Evolutionary conservation across 1,140 invertebrate genomes (phyloP), one percentile per base, ranked within the genome.

Genomic region (Zophobas atratus): DNA sequence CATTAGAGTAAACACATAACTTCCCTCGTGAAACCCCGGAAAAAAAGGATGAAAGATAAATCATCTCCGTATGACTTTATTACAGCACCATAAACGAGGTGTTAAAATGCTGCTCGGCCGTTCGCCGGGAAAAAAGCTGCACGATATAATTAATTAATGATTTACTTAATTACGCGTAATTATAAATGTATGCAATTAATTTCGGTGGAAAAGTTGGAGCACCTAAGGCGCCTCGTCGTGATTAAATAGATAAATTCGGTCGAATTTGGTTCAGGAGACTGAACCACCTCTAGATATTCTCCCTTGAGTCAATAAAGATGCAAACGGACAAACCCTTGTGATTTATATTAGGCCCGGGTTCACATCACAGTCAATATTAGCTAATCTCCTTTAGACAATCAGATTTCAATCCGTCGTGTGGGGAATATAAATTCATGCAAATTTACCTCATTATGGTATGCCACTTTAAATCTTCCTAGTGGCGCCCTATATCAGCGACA

Each of bases 301-400:
- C 60, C 43, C 60, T 72, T 53, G 51, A 73, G 71, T 73, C 71
- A 73, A 73, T 73, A 73, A 56, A 73, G 71, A 73, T 73, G 71
- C 71, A 53, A 73, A 67, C 60, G 60, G 71, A 72, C 70, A 72
- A 72, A 72, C 70, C 49, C 71, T 73, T 56, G 71, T 73, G 71
- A 73, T 73, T 73, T 73, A 73, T 73, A 73, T 73, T 56, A 55
- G 55, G 35, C 34, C 32, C 34, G 46, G 34, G 41, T 73, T 73
- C 51, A 73, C 49, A 73, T 73, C 71, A 73, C 55, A 53, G 71
- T 56, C 48, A 73, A 73, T 73, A 73, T 73, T 73, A 73, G 71
- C 71, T 53, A 73, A 73, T 73, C 49, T 73, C 33, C 60, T 67
- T 67, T 67, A 67, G n/a, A 67, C 60, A 67, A 67, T 67, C 60